These are phyloP conservation scores for Macaca mulatta DNA, from an alignment of 2,113 vertebrate species.

Conservation along the genomic window DNA sequence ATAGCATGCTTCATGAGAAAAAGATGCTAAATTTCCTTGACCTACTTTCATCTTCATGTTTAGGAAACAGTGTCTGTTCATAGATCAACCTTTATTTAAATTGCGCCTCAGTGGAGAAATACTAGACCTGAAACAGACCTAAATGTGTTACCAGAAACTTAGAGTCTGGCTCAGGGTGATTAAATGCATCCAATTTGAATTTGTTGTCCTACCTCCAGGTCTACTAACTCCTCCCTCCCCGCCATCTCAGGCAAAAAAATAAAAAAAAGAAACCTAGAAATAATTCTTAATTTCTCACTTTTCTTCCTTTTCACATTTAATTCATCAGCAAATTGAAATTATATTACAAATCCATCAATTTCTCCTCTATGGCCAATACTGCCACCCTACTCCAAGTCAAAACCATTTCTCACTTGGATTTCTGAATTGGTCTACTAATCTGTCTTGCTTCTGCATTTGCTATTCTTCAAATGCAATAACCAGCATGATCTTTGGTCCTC, in stretches of 20 bases:
- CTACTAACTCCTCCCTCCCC: neutral
- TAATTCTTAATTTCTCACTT: conserved; percentile 27
- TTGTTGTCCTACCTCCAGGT: neutral
- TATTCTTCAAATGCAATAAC: neutral
- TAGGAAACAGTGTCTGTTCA: conserved; percentile 81
- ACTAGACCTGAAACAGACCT: conserved; percentile 25
- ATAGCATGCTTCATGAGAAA: conserved; percentile 82
- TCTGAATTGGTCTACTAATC: neutral
- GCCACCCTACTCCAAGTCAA: neutral
- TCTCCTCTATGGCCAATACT: neutral
- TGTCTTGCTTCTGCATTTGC: neutral
- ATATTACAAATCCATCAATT: neutral
- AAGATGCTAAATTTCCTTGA: conserved; percentile 89
- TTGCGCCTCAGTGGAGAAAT: conserved; percentile 46
- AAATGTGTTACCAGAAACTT: conserved; percentile 32
- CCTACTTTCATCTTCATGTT: conserved; percentile 89
- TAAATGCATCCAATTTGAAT: conserved; percentile 29
- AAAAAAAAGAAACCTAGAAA: neutral
- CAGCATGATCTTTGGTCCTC: neutral
- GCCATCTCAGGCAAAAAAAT: neutral
- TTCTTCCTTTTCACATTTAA: neutral
- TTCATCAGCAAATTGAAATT: neutral
- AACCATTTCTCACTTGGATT: neutral
- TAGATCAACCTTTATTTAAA: conserved; percentile 52
- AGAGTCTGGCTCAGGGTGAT: conserved; percentile 24